phyloP scores from a whole-genome alignment of 2,113 vertebrate species.

The Heterotis niloticus region DNA sequence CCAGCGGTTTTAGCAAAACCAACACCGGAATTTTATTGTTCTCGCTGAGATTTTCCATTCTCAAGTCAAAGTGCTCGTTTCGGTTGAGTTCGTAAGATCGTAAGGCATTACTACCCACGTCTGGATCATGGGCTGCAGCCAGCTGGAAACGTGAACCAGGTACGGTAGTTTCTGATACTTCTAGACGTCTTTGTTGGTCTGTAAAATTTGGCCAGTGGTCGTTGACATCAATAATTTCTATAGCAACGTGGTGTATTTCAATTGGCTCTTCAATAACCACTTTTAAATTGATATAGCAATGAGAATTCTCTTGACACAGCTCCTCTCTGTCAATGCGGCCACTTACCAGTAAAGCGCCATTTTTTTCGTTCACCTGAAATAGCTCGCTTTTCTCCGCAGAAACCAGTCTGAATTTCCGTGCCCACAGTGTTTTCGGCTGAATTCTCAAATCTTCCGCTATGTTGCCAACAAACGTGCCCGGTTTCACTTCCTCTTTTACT shows the following conservation, averaged over 20 bases:
- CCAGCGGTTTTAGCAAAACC: constrained; percentile 51
- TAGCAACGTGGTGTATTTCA: constrained; percentile 52
- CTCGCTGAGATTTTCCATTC: constrained; percentile 40
- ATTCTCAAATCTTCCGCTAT: constrained; percentile 60
- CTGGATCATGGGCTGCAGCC: constrained; percentile 47
- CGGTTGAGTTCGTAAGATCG: constrained; percentile 53
- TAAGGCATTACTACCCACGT: constrained; percentile 45
- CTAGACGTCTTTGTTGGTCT: constrained; percentile 39
- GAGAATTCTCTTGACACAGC: constrained; percentile 44
- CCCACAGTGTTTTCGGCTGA: constrained; percentile 39
- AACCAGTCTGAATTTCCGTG: constrained; percentile 53
- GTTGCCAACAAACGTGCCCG: constrained; percentile 57
- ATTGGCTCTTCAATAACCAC: constrained; percentile 57
- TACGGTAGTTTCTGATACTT: constrained; percentile 53
- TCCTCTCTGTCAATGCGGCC: constrained; percentile 57
- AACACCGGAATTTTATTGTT: constrained; percentile 51
- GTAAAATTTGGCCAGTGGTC: constrained; percentile 56
- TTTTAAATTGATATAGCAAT: constrained; percentile 55
- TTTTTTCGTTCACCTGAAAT: constrained; percentile 55
- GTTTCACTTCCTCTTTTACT: constrained; percentile 49
- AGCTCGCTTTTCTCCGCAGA: constrained; percentile 36
- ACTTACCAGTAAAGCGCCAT: constrained; percentile 52
- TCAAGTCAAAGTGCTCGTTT: constrained; percentile 55
- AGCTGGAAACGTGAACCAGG: constrained; percentile 50
- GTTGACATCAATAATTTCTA: constrained; percentile 59